phyloP scores from a whole-genome alignment of 2,113 vertebrate genomes.

The Heterocephalus glaber region DNA sequence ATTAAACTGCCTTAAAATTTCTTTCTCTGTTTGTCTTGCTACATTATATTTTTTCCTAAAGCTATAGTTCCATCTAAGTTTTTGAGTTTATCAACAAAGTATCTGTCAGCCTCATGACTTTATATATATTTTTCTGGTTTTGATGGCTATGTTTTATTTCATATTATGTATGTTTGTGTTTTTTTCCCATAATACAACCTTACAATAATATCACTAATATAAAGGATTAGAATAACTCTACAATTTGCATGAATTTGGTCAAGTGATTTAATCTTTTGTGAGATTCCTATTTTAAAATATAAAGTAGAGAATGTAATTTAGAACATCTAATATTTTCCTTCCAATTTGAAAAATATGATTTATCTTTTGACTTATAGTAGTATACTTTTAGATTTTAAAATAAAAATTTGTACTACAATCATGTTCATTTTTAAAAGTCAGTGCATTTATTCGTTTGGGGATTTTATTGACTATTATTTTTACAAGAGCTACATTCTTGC shows the following conservation, averaged over 20 bases:
- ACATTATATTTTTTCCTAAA: too few relatives aligned
- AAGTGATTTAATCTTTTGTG: background rate
- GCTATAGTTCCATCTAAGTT: too few relatives aligned
- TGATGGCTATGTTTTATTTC: too few relatives aligned
- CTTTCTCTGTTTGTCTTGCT: too few relatives aligned
- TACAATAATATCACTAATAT: too few relatives aligned
- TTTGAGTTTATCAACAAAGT: too few relatives aligned
- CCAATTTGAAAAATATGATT: background rate
- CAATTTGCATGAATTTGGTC: background rate
- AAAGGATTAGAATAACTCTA: background rate
- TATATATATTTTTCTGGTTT: too few relatives aligned
- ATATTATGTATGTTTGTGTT: too few relatives aligned
- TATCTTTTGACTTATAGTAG: background rate
- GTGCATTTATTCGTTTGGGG: background rate
- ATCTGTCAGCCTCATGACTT: too few relatives aligned
- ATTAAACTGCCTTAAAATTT: too few relatives aligned
- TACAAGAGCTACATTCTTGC: background rate
- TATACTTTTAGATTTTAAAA: background rate
- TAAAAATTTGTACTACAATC: background rate
- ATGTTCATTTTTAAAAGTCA: background rate
- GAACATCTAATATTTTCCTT: background rate
- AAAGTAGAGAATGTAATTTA: background rate
- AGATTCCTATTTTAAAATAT: background rate
- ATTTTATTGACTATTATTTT: constrained; percentile 7
- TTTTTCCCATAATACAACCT: too few relatives aligned